phyloP scores from a whole-genome alignment of 2,888 invertebrate genomes.

The Macaria liturata region DNA sequence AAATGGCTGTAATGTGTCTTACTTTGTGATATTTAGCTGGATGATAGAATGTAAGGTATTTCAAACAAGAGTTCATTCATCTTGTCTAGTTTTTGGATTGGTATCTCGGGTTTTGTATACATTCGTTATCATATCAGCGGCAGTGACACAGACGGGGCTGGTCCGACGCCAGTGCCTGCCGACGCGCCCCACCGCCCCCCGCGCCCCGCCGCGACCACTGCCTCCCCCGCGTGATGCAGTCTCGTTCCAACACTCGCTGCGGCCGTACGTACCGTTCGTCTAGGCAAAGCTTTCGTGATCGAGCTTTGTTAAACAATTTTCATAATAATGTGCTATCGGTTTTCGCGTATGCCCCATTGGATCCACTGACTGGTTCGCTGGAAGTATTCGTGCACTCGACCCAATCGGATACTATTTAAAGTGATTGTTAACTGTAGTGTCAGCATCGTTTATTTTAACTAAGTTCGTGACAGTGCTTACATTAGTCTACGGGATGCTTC shows the following conservation, averaged over 20 bases:
- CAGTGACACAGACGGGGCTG: conserved; percentile 67
- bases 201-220: conserved; percentile 42
- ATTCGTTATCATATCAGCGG: conserved; percentile 76
- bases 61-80: conserved; percentile 43
- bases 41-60: conserved; percentile 16
- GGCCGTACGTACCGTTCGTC: conserved; percentile 44
- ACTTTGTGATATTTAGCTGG: conserved; percentile 11
- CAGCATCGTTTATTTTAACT: conserved; percentile 61
- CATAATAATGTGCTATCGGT: conserved; percentile 59
- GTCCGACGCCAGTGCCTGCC: conserved; percentile 62
- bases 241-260: conserved; percentile 53
- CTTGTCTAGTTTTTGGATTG: conserved; percentile 41
- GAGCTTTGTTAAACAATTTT: conserved; percentile 69
- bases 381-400: conserved; percentile 50
- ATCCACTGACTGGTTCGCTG: conserved; percentile 44
- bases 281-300: conserved; percentile 65
- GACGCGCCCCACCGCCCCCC: conserved; percentile 60
- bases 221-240: conserved; percentile 66
- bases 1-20: conserved; percentile 28
- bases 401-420: conserved; percentile 29
- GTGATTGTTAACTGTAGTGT: conserved; percentile 65
- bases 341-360: conserved; percentile 44
- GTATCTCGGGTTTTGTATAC: conserved; percentile 66
- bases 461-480: conserved; percentile 68
- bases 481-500: conserved; percentile 63